Conservation (phyloP, 1,140 invertebrate genomes). For the Eueides isabella region DNA sequence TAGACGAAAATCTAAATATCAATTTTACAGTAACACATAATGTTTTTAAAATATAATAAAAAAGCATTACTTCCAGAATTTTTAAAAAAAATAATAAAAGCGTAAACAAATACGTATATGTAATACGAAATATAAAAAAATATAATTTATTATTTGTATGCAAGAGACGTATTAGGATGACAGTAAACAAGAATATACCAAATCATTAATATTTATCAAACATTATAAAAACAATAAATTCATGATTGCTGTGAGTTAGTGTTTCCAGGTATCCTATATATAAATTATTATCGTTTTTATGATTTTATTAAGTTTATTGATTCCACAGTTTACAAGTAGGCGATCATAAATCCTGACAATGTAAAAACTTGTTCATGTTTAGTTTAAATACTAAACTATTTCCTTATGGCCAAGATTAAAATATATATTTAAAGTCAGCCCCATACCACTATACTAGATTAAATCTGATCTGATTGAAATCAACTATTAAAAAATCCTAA, state of each 20-base stretch:
- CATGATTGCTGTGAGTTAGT: background rate
- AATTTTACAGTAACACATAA: too few relatives aligned
- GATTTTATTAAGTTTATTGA: background rate
- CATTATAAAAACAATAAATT: constrained; percentile 11
- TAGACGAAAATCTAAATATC: too few relatives aligned
- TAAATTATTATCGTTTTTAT: background rate
- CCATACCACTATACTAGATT: too few relatives aligned
- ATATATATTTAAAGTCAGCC: too few relatives aligned
- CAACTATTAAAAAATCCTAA: too few relatives aligned
- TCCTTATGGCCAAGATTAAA: background rate
- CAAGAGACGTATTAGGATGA: background rate
- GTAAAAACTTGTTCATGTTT: background rate
- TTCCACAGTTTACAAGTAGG: background rate
- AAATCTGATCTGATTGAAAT: too few relatives aligned
- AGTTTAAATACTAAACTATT: background rate
- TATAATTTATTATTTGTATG: background rate
- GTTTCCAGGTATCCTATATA: background rate
- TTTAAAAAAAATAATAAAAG: too few relatives aligned
- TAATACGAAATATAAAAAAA: background rate
- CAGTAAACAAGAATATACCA: background rate
- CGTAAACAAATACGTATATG: too few relatives aligned
- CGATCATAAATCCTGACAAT: background rate
- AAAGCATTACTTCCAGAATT: too few relatives aligned
- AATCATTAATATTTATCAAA: constrained; percentile 10
- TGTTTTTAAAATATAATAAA: too few relatives aligned